A percentile compares a stretch with the other conserved stretches of the same genome.
Conservation (phyloP, 2,888 invertebrate species). For the Agriotes lineatus region DNA sequence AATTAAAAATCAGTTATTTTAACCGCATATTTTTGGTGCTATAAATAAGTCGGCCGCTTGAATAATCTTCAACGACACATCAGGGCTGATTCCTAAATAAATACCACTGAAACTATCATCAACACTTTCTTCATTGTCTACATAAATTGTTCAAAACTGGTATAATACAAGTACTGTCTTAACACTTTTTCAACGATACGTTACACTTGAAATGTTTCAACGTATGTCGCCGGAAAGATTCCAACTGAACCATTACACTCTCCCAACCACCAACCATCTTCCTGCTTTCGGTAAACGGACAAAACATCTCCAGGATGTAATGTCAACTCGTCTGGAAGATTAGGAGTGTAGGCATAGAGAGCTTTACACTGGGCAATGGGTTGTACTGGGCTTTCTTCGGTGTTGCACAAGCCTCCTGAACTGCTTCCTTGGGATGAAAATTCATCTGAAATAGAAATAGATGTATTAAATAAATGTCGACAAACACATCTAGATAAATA, state of each 20-base stretch:
- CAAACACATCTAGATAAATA: too few species aligned
- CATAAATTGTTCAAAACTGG: too few species aligned
- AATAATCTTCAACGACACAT: too few species aligned
- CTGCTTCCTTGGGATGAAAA: constrained; percentile 84
- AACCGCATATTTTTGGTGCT: too few species aligned
- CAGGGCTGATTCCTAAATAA: not conserved
- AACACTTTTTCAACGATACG: not conserved
- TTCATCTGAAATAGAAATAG: constrained; percentile 77
- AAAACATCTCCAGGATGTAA: constrained; percentile 82
- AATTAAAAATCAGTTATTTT: too few species aligned
- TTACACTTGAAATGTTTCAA: constrained; percentile 70
- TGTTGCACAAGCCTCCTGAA: constrained; percentile 53
- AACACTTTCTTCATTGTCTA: too few species aligned
- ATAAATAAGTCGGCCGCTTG: too few species aligned
- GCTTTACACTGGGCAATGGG: constrained; percentile 84
- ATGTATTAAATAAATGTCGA: too few species aligned
- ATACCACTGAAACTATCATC: too few species aligned
- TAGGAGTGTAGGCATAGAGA: constrained; percentile 88
- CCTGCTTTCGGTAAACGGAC: constrained; percentile 89
- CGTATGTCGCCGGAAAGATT: constrained; percentile 95
- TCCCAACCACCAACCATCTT: constrained; percentile 96
- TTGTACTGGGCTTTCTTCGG: constrained; percentile 66
- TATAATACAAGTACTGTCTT: too few species aligned
- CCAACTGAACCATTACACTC: constrained; percentile 88
- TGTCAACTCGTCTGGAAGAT: constrained; percentile 87